Evolutionary conservation across 2,113 vertebrate genomes (phyloP).

Genomic region (Serilophus lunatus): DNA sequence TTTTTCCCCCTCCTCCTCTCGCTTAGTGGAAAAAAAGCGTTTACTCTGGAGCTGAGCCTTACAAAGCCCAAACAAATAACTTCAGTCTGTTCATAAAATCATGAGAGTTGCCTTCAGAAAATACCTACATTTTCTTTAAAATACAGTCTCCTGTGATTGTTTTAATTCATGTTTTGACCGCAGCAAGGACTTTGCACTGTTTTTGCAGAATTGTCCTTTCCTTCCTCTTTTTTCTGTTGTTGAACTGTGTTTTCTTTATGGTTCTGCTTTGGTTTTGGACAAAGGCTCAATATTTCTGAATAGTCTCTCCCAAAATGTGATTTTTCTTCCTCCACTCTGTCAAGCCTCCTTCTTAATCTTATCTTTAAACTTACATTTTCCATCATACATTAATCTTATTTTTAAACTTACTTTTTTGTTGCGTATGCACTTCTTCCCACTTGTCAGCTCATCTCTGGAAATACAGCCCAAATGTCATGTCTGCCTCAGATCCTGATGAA

Average conservation of each 20-base stretch:
- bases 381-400: neutral
- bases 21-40: neutral
- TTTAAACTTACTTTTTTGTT: neutral
- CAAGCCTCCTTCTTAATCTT: neutral
- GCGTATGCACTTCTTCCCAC: neutral
- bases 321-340: neutral
- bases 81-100: neutral
- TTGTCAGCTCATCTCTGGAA: neutral
- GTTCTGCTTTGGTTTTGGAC: neutral
- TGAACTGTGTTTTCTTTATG: neutral
- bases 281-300: neutral
- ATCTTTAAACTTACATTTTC: neutral
- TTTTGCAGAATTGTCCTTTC: neutral
- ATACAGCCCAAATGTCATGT: neutral
- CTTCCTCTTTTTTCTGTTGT: fast-evolving
- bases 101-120: neutral
- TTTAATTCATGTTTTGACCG: neutral
- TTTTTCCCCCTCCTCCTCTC: neutral
- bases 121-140: neutral
- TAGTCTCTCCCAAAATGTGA: neutral
- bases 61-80: neutral
- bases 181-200: neutral
- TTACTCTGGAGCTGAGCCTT: neutral
- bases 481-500: neutral
- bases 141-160: neutral